Conservation (phyloP, 2,888 invertebrate genomes). For the Branchipolynoe longqiensis region DNA sequence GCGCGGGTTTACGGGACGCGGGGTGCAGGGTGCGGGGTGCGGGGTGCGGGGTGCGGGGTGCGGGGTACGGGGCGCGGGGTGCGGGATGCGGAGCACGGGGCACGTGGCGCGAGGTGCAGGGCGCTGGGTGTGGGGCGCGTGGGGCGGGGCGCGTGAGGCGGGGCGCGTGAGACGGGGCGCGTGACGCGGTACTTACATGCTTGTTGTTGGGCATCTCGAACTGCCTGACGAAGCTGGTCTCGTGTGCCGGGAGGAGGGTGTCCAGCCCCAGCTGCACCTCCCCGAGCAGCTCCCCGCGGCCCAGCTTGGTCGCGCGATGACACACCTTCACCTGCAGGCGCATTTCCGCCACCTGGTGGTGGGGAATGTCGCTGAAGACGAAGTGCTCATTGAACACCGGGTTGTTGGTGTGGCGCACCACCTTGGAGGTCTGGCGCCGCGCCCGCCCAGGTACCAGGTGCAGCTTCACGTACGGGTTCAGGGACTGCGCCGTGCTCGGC, state of each 20-base stretch:
- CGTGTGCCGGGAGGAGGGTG: conserved; percentile 78
- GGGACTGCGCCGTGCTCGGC: conserved; percentile 74
- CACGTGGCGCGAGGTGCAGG: too few species aligned
- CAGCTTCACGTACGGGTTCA: conserved; percentile 81
- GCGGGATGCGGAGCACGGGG: too few species aligned
- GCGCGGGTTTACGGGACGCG: too few species aligned
- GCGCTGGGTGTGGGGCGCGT: too few species aligned
- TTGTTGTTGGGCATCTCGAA: conserved; percentile 74
- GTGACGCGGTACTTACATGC: conserved; percentile 70
- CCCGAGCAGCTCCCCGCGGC: conserved; percentile 81
- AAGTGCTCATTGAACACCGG: conserved; percentile 82
- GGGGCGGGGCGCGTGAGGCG: too few species aligned
- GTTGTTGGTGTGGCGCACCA: conserved; percentile 80
- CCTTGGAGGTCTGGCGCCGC: conserved; percentile 80
- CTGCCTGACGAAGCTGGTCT: conserved; percentile 82
- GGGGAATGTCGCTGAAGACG: conserved; percentile 81
- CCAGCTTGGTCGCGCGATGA: conserved; percentile 79
- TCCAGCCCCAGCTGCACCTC: conserved; percentile 80
- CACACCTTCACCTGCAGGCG: conserved; percentile 79
- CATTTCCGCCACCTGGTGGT: conserved; percentile 79
- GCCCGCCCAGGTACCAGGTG: conserved; percentile 82
- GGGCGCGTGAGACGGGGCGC: too few species aligned
- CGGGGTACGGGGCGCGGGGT: too few species aligned
- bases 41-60: too few species aligned
- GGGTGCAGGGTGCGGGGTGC: too few species aligned